Evolutionary conservation across 2,113 vertebrate genomes (phyloP), one percentile per base, ranked within the genome.

Genomic region (Mandrillus leucophaeus): DNA sequence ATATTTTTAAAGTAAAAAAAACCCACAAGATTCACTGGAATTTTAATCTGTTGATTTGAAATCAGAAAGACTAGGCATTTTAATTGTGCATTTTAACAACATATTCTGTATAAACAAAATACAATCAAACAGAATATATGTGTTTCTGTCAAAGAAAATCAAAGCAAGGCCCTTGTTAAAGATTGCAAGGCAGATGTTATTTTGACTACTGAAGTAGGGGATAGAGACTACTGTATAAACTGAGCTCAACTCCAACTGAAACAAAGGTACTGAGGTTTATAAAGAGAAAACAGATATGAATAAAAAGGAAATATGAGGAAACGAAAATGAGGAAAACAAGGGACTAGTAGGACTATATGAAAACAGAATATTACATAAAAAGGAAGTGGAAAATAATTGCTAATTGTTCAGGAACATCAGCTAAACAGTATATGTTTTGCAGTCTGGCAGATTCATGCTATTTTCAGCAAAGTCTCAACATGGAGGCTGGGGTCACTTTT

Each of bases 301-400:
- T 35, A 35, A 64, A 35, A 43, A n/a, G 12, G 38, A 27, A 43
- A 3, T 50, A 2, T 38, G 12, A 61, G 23, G 3, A 8, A 76
- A 57, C 0, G 30, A 6, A 45, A 70, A 25, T 13, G 12, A 0
- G 9, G 17, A 48, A 25, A 66, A 0, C 32, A 70, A 72, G 10
- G 20, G 27, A 32, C 12, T 66, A 32, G 12, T 32, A 2, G 5
- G 4, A 27, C 27, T 27, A 73, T 8, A 0, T 43, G 10, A 32
- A 72, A 45, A 20, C 35, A 35, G 18, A 38, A 70, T 23, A 95
- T 38, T 72, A 61, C 40, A 72, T 9, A 38, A 81, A 22, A 12
- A 14, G 10, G 20, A 55, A 73, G 11, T 73, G 14, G 23, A 35
- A 87, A 80, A 66, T 10, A 64, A 66, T 14, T 43, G 13, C 70